phyloP scores from a whole-genome alignment of 2,888 invertebrate species.

The Eledona agricola region DNA sequence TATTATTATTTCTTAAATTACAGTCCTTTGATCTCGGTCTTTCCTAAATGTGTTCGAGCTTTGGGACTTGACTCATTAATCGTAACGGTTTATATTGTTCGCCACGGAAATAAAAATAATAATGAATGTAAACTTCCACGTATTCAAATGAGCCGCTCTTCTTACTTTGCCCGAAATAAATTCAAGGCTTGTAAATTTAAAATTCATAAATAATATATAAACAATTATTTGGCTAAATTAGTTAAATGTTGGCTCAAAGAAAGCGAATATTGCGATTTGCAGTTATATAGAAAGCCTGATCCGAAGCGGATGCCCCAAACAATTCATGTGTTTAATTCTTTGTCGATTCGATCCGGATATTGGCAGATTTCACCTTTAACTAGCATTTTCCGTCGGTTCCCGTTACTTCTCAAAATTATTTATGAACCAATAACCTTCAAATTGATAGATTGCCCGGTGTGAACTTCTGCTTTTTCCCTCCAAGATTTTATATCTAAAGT shows the following conservation, averaged over 20 bases:
- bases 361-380: conserved; percentile 17
- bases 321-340: conserved; percentile 21
- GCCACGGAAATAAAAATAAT: too few species aligned
- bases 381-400: conserved; percentile 14
- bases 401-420: conserved; percentile 19
- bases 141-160: conserved; percentile 7
- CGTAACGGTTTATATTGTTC: conserved; percentile 7
- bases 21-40: too few species aligned
- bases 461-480: conserved; percentile 1
- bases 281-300: too few species aligned
- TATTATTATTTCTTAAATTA: too few species aligned
- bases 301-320: too few species aligned
- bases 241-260: background rate
- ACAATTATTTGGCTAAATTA: too few species aligned
- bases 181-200: too few species aligned
- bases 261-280: background rate
- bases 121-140: conserved; percentile 4
- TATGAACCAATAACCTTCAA: conserved; percentile 22
- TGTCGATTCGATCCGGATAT: conserved; percentile 22
- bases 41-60: too few species aligned
- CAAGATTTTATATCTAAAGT: too few species aligned
- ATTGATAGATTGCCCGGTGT: conserved; percentile 14
- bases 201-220: too few species aligned
- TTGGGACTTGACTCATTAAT: conserved; percentile 5
- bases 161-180: too few species aligned